phyloP scores from a whole-genome alignment of 2,113 vertebrate species.

The Charadrius vociferus region DNA sequence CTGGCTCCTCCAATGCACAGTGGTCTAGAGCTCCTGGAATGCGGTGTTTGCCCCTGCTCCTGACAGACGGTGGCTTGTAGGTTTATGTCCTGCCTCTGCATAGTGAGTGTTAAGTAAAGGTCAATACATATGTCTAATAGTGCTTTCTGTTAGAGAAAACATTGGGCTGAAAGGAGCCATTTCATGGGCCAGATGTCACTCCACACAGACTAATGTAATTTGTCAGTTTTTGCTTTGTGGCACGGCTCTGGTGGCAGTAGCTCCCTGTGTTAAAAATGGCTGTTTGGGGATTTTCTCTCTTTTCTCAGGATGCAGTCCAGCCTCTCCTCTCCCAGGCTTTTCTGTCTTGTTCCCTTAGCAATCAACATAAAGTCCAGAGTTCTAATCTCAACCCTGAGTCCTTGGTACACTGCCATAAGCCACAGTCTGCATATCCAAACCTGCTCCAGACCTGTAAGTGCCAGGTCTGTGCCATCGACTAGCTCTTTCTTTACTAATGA shows the following conservation, averaged over 20 bases:
- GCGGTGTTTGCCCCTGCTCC: not conserved
- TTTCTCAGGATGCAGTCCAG: not conserved
- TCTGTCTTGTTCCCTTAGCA: not conserved
- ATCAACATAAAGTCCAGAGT: not conserved
- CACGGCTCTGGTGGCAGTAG: not conserved
- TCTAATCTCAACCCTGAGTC: not conserved
- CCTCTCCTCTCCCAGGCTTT: not conserved
- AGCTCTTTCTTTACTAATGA: not conserved
- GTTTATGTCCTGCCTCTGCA: not conserved
- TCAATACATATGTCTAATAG: not conserved
- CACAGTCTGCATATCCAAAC: not conserved
- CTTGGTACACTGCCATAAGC: not conserved
- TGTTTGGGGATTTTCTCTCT: not conserved
- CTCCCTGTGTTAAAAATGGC: fast-evolving
- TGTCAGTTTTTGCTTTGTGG: not conserved
- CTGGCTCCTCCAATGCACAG: not conserved
- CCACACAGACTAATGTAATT: too few species aligned
- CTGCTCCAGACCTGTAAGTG: not conserved
- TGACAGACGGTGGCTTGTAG: too few species aligned
- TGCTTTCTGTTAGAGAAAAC: not conserved
- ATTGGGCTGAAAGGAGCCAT: not conserved
- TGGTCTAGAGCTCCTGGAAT: not conserved
- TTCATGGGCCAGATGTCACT: not conserved
- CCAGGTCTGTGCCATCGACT: not conserved
- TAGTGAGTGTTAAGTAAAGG: not conserved